Base-by-base conservation (phyloP, 2,113 vertebrate species). In the Chaenogobius annularis region DNA sequence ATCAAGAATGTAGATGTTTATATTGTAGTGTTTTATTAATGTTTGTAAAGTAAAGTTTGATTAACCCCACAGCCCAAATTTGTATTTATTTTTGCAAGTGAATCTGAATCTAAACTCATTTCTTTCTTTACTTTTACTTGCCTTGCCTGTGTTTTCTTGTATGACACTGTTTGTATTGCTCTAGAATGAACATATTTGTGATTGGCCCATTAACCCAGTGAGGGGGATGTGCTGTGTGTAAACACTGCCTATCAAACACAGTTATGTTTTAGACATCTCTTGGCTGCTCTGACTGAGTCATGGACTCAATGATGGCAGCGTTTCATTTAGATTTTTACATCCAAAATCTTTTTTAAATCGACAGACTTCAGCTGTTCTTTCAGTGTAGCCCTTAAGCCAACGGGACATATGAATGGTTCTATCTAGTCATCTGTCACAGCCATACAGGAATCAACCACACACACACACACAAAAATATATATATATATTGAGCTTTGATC, bases 171-270 rank as follows among this genome's bases (percentile, higher is more conserved):
- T 80, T 70, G 15, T 70, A 37, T 64, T 52, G 19, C 48, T 58
- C 40, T 71, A 67, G 70, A 70, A 31, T 23, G 40, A 58, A 70
- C 70, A 68, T 78, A 43, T 74, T 72, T 74, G 61, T 61, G 43
- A 78, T 55, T 72, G 58, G 56, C 66, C 63, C 23, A 68, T 80
- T 72, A 75, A 72, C 48, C n/a, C 22, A 14, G 67, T 71, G 65
- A 66, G 70, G 75, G 59, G 62, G 82, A 71, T 70, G 73, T 62
- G 65, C 14, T 72, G 66, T 69, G 65, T 81, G 69, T 76, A 72
- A 77, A 74, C 69, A 66, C 55, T 63, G 62, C 66, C 52, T 26
- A 59, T 74, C 58, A 69, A 70, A 19, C 1, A 43, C 44, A 59
- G 68, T 70, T 55, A 13, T 64, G 43, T 40, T 63, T 72, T 35